These are phyloP conservation scores for Gymnosoma rotundatum DNA, from an alignment of 2,888 invertebrate species.

Conservation along the genomic window DNA sequence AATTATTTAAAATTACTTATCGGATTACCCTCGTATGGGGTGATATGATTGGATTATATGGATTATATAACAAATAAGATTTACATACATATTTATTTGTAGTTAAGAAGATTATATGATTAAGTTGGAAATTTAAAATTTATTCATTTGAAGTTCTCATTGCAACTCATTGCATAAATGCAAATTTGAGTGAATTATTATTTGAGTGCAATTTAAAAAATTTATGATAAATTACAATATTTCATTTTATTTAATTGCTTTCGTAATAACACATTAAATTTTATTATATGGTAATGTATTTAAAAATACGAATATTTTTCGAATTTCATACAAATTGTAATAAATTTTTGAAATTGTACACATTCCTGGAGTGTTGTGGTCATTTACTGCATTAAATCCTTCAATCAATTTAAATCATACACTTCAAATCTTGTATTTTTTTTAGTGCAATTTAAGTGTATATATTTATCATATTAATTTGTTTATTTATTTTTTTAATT, in stretches of 20 bases:
- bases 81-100: conserved; percentile 32
- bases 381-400: conserved; percentile 64
- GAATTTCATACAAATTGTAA: conserved; percentile 28
- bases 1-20: conserved; percentile 9
- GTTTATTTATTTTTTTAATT: neutral
- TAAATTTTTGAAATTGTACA: conserved; percentile 38
- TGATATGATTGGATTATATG: conserved; percentile 42
- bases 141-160: conserved; percentile 41
- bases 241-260: conserved; percentile 59
- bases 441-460: conserved; percentile 28
- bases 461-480: neutral
- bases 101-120: conserved; percentile 61
- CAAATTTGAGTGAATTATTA: conserved; percentile 35
- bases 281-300: conserved; percentile 39
- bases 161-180: conserved; percentile 4
- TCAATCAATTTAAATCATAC: conserved; percentile 69
- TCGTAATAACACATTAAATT: conserved; percentile 53
- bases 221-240: conserved; percentile 61
- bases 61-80: neutral
- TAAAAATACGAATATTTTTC: conserved; percentile 7
- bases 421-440: conserved; percentile 57
- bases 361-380: conserved; percentile 51
- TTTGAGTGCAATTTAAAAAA: conserved; percentile 28
- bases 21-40: neutral
- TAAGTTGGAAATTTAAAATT: conserved; percentile 64